These are phyloP conservation scores for Aleiodes leptofemur DNA, from an alignment of 2,888 invertebrate genomes.

Conservation along the genomic window DNA sequence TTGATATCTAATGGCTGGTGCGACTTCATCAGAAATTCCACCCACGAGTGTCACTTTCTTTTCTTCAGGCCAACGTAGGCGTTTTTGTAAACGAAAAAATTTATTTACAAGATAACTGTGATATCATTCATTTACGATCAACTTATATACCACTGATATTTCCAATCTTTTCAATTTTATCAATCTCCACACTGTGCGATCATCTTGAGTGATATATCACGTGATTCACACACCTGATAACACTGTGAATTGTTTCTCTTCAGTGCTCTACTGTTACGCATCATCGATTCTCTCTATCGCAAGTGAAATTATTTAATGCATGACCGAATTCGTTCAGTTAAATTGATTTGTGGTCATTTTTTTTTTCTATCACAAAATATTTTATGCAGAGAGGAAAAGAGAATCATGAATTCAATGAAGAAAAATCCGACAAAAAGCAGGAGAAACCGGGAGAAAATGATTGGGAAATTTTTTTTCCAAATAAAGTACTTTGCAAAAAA, in stretches of 20 bases:
- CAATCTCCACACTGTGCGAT: constrained; percentile 3
- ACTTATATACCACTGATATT: background rate
- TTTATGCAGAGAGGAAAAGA: no score
- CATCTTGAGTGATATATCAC: background rate
- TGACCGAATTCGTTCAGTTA: constrained; percentile 14
- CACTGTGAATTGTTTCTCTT: constrained; percentile 6
- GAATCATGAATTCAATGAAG: no score
- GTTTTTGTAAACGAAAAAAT: background rate
- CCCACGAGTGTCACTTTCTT: constrained; percentile 4
- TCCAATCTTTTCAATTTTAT: constrained; percentile 11
- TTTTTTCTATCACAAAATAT: background rate
- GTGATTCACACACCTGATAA: constrained; percentile 25
- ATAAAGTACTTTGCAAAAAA: no score
- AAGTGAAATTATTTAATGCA: constrained; percentile 21
- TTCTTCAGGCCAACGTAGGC: background rate
- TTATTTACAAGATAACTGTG: background rate
- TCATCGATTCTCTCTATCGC: constrained; percentile 31
- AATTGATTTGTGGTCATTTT: background rate
- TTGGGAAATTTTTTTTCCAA: no score
- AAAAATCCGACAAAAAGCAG: no score
- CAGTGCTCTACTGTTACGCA: constrained; percentile 11
- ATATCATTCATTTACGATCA: background rate
- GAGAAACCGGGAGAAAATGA: no score
- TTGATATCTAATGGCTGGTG: no score
- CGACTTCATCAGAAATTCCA: background rate